Percentiles rank a stretch among this genome's conserved stretches.
Conservation (phyloP, 2,113 vertebrate species). For the Telmatochromis sp. region DNA sequence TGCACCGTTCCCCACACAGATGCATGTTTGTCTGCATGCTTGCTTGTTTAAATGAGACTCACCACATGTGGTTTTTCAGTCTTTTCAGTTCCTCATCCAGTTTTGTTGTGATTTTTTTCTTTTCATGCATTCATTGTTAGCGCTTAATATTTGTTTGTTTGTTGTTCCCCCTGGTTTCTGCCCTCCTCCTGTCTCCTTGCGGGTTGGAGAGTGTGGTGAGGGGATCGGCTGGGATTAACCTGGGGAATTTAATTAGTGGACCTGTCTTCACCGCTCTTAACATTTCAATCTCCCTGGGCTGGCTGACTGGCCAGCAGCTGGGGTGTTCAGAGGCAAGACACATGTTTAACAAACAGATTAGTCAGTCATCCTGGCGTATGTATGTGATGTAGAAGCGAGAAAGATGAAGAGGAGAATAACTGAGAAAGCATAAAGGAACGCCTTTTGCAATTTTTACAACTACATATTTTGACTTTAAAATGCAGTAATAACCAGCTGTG, state of each 20-base stretch:
- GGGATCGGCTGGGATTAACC: slow-evolving; percentile 87
- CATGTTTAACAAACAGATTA: slow-evolving; percentile 63
- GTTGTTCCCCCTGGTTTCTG: neutral
- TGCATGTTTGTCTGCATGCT: neutral
- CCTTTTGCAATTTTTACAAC: neutral
- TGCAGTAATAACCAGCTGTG: neutral
- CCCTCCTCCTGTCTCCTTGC: slow-evolving; percentile 8
- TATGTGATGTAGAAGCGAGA: neutral
- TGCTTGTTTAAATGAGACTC: neutral
- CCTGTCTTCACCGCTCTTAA: slow-evolving; percentile 80
- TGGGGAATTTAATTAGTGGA: slow-evolving; percentile 94
- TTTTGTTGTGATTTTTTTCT: neutral
- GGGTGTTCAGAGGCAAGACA: slow-evolving; percentile 36
- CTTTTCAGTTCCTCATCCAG: neutral
- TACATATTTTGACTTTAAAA: neutral
- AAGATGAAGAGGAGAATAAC: neutral
- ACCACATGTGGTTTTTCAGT: neutral
- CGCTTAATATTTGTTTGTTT: slow-evolving; percentile 50
- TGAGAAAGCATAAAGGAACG: neutral
- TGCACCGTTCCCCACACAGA: neutral
- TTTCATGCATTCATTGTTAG: neutral
- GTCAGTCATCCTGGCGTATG: slow-evolving; percentile 18
- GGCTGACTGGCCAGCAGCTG: slow-evolving; percentile 36
- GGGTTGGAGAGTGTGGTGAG: slow-evolving; percentile 62
- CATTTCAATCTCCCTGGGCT: slow-evolving; percentile 84